Base-by-base conservation (phyloP, 2,113 vertebrate species). In the Megaceryle torquata region DNA sequence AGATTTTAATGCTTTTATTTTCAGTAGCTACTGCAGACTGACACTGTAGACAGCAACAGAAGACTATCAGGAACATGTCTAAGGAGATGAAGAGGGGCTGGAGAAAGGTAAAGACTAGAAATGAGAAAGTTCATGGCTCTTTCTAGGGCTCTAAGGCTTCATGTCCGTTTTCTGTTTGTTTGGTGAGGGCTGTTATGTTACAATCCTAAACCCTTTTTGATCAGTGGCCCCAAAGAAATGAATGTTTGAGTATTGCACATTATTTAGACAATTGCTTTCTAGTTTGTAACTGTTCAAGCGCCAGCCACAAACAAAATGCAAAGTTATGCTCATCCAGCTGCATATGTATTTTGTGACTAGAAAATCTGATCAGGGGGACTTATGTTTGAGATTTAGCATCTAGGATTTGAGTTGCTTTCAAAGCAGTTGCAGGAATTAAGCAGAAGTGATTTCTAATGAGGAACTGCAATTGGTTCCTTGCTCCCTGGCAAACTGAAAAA, bases 391-490 rank as follows among this genome's bases (percentile, higher is more conserved):
- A 51, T 60, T 57, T 46, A 33, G 29, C 5, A 1, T 74, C 68
- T 10, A 21, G 39, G 81, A 48, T 18, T 37, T n/a, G 37, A 77
- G 60, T 22, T 83, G 80, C 46, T 78, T 81, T 88, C 70, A 33
- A 43, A 61, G 60, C 10, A 43, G 53, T 24, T 88, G 51, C 46
- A 67, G 75, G 85, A 88, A 88, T 88, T 95, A 84, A 91, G 74
- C 53, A 71, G 60, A 80, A 93, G 65, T 84, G 64, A 86, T 89
- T 91, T 93, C 56, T 96, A 95, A 86, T 68, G 35, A 90, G 82
- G 51, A 88, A 39, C 33, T 80, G 26, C 79, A 86, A 20, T 90
- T 74, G 79, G 59, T 70, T 95, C 33, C 71, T 83, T 71, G 51
- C 24, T 94, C 35, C 41, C 60, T 46, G 29, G 60, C 26, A 92